A percentile compares a stretch with the other conserved stretches of the same genome.
Conservation (phyloP, 2,797 vertebrate species). For the Fistularia commersonii region DNA sequence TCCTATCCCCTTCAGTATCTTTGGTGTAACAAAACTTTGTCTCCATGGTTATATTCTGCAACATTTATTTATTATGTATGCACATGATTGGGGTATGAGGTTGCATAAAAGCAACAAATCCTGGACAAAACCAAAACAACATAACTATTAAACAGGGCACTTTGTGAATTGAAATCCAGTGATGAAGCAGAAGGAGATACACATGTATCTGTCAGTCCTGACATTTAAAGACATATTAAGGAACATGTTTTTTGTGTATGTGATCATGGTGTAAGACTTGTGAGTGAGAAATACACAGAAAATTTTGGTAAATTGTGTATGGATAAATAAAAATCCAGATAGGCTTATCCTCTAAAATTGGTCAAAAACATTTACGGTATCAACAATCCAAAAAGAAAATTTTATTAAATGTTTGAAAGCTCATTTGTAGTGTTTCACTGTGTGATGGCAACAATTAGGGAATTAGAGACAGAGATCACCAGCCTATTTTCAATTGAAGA, state of each 20-base stretch:
- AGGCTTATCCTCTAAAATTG: no score
- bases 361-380: not conserved
- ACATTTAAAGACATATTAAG: no score
- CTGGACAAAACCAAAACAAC: slow-evolving; percentile 13
- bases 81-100: slow-evolving; percentile 38
- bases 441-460: no score
- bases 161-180: slow-evolving; percentile 3
- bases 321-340: no score
- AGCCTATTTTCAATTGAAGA: no score
- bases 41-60: slow-evolving; percentile 49
- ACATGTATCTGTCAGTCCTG: not conserved
- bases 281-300: no score
- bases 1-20: slow-evolving; percentile 17
- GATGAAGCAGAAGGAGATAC: slow-evolving; percentile 10
- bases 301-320: no score
- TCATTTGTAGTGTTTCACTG: not conserved
- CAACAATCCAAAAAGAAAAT: not conserved
- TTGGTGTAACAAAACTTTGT: slow-evolving; percentile 39
- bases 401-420: not conserved
- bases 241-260: no score
- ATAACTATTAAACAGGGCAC: slow-evolving; percentile 13
- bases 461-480: no score
- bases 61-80: slow-evolving; percentile 41
- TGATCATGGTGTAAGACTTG: no score
- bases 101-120: slow-evolving; percentile 37